These are phyloP conservation scores for Netelia fuscicornis DNA, from an alignment of 2,888 invertebrate genomes.

Conservation along the genomic window DNA sequence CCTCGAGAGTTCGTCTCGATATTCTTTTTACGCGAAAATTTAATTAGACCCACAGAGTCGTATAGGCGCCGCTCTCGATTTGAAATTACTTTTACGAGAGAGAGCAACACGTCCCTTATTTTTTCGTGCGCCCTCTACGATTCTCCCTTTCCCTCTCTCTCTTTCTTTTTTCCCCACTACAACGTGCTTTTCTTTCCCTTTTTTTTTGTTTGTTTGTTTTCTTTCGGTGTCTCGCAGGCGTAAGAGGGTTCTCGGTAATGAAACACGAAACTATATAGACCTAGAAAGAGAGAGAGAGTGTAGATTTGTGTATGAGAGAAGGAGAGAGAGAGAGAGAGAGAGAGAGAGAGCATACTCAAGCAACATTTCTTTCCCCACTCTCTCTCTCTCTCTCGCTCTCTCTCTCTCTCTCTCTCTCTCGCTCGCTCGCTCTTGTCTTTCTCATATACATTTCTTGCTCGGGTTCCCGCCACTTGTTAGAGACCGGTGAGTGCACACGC, in stretches of 20 bases:
- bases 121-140: constrained; percentile 67
- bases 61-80: constrained; percentile 75
- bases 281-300: background rate
- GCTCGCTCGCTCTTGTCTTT: background rate
- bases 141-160: constrained; percentile 58
- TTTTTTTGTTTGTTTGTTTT: constrained; percentile 10
- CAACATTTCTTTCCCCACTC: constrained; percentile 23
- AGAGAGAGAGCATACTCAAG: constrained; percentile 45
- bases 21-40: constrained; percentile 79
- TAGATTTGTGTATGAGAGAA: no score
- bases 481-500: no score
- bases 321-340: background rate
- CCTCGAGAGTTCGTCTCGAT: constrained; percentile 33
- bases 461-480: no score
- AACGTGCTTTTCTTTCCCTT: background rate
- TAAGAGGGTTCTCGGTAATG: constrained; percentile 49
- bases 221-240: constrained; percentile 13
- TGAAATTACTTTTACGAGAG: constrained; percentile 80
- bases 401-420: background rate
- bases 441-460: constrained; percentile 37
- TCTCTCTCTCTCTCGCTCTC: background rate
- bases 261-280: constrained; percentile 57
- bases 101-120: constrained; percentile 22
- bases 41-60: constrained; percentile 78
- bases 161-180: constrained; percentile 8